Conservation (phyloP, 2,797 vertebrate genomes). For the Rhabdophis nuchalis region DNA sequence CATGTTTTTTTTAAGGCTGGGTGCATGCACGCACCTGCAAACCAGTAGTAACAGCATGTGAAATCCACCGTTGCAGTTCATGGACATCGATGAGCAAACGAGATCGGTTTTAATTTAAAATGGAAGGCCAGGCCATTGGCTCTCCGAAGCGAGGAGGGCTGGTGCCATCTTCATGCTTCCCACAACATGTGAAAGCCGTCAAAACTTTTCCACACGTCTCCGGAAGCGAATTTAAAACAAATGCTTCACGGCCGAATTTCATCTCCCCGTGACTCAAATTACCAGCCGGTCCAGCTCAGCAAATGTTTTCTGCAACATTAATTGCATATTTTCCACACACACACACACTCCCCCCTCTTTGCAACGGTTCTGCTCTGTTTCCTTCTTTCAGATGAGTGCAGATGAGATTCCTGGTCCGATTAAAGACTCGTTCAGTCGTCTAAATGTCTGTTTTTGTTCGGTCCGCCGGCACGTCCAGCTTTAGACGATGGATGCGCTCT, state of each 20-base stretch:
- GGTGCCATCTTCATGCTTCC: neutral
- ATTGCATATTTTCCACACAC: neutral
- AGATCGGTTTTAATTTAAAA: neutral
- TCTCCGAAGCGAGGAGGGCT: neutral
- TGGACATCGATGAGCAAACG: neutral
- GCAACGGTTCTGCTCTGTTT: neutral
- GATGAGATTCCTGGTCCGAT: neutral
- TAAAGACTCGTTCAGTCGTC: neutral
- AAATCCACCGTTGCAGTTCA: neutral
- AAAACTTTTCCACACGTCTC: neutral
- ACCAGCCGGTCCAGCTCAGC: neutral
- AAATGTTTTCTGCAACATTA: neutral
- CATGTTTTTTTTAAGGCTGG: no score
- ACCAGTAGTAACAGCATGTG: no score
- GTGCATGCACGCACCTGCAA: no score
- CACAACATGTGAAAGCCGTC: neutral
- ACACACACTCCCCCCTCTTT: rapidly evolving
- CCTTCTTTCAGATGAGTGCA: neutral
- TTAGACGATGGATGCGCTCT: neutral
- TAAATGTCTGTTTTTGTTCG: neutral
- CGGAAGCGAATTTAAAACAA: neutral
- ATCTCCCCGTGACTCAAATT: neutral
- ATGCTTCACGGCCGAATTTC: neutral
- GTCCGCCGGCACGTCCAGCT: neutral
- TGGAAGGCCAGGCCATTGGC: neutral